A percentile compares a stretch with the other conserved stretches of the same genome.
Conservation (phyloP, 2,113 vertebrate species). For the sheep (Ovis aries) region ARS-UI_Ramb_v3.0 NC_056054.1:228865501-228866000, state of each 20-base stretch:
- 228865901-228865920: neutral
- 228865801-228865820: conserved; percentile 23
- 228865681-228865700: conserved; percentile 26
- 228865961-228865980: neutral
- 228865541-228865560: neutral
- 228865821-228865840: conserved; percentile 21
- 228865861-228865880: neutral
- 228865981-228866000: neutral
- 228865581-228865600: neutral
- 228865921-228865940: neutral
- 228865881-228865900: neutral
- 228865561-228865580: neutral
- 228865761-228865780: neutral
- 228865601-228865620: neutral
- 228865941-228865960: neutral
- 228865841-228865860: neutral
- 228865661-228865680: neutral
- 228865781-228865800: conserved; percentile 20
- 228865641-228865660: neutral
- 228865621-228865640: neutral
- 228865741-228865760: conserved; percentile 34
- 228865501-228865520: neutral
- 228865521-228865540: neutral
- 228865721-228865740: neutral
- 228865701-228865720: neutral